Conservation (phyloP, 1,140 invertebrate genomes). For the Musca vetustissima region DNA sequence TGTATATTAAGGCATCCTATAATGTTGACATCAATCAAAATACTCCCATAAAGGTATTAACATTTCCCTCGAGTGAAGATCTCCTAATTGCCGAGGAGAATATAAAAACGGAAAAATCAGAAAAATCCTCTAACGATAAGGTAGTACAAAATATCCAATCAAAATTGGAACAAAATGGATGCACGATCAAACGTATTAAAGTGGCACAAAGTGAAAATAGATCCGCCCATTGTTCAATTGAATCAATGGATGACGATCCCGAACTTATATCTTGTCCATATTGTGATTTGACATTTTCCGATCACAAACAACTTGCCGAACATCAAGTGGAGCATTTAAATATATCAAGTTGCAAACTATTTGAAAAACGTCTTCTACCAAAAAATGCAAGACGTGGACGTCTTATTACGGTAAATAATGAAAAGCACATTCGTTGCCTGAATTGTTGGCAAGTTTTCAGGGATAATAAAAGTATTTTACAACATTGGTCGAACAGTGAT, state of each 20-base stretch:
- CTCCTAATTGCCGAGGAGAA: too few relatives aligned
- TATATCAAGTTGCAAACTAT: constrained; percentile 10
- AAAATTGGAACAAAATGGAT: not conserved
- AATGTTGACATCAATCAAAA: constrained; percentile 4
- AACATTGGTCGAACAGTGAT: constrained; percentile 28
- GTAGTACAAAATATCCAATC: constrained; percentile 15
- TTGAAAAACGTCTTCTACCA: constrained; percentile 14
- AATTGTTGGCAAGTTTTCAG: constrained; percentile 30
- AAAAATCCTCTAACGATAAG: not conserved
- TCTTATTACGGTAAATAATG: constrained; percentile 18
- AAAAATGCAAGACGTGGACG: constrained; percentile 28
- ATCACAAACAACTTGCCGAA: constrained; percentile 8
- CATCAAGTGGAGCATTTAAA: constrained; percentile 33
- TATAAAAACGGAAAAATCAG: not conserved
- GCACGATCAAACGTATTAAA: constrained; percentile 10
- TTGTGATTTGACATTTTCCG: constrained; percentile 5
- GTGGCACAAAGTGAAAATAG: not conserved
- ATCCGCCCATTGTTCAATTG: not conserved
- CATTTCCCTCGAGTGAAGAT: not conserved
- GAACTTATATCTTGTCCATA: not conserved
- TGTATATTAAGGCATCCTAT: constrained; percentile 16
- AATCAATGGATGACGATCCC: not conserved
- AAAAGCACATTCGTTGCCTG: constrained; percentile 29
- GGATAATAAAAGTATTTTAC: constrained; percentile 24
- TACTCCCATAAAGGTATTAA: not conserved